These are phyloP conservation scores for Hermaeophaga mercurialis DNA, from an alignment of 2,888 invertebrate species.

Conservation along the genomic window DNA sequence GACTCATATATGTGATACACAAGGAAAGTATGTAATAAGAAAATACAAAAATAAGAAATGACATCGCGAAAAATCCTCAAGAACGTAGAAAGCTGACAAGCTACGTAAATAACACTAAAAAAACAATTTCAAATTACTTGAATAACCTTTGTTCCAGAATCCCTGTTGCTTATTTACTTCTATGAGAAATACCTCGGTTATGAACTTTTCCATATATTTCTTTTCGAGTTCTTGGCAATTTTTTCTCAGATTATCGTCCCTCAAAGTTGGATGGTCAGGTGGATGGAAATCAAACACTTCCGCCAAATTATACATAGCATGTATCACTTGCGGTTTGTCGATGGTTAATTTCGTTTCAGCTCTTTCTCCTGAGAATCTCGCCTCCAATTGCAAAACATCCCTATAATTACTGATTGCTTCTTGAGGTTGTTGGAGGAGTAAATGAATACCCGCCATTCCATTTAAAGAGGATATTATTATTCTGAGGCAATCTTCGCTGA, in stretches of 20 bases:
- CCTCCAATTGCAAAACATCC: constrained; percentile 62
- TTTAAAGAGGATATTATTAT: constrained; percentile 68
- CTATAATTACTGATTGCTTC: constrained; percentile 67
- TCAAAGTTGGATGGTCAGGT: constrained; percentile 58
- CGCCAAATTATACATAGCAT: constrained; percentile 69
- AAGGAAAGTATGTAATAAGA: no score
- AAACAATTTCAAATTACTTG: no score
- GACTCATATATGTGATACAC: no score
- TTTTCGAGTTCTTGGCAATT: constrained; percentile 63
- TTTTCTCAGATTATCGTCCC: constrained; percentile 58
- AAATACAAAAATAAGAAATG: no score
- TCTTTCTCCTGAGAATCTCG: constrained; percentile 53
- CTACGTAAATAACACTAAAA: no score
- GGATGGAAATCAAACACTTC: constrained; percentile 57
- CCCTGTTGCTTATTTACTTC: not conserved
- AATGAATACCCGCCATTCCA: constrained; percentile 64
- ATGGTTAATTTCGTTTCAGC: constrained; percentile 59
- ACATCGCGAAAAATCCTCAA: no score
- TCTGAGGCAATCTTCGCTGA: constrained; percentile 69
- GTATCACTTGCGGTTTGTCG: constrained; percentile 70
- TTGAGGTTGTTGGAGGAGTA: constrained; percentile 61
- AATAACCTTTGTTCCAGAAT: no score
- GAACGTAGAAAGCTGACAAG: no score
- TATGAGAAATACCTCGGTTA: constrained; percentile 40
- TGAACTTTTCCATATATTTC: constrained; percentile 62